Evolutionary conservation across 1,140 invertebrate genomes (phyloP).

Genomic region (Lutraria rhynchaena): DNA sequence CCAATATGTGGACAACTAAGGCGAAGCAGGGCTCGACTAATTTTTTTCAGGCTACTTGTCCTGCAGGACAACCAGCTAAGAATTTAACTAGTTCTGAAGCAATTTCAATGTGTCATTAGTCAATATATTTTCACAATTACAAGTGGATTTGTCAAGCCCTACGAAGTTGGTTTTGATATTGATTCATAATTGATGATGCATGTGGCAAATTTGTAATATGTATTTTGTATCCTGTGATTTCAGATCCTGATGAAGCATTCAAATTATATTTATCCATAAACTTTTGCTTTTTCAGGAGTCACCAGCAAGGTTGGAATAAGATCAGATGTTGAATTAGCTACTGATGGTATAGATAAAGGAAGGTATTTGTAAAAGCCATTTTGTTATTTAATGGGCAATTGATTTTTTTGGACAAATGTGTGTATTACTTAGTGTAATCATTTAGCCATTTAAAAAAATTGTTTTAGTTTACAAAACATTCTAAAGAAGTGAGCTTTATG

Average conservation of each 20-base stretch:
- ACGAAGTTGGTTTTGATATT: no score
- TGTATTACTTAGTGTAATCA: not conserved
- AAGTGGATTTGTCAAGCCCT: no score
- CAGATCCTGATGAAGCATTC: not conserved
- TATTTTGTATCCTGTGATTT: not conserved
- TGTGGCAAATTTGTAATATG: not conserved
- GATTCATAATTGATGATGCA: not conserved
- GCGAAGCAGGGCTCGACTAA: no score
- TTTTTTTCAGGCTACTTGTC: no score
- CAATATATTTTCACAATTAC: no score
- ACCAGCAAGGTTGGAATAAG: constrained; percentile 29
- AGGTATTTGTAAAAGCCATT: constrained; percentile 13
- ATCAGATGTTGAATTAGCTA: not conserved
- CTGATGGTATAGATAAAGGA: constrained; percentile 16
- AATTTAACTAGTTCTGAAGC: no score
- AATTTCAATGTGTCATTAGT: no score
- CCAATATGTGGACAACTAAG: no score
- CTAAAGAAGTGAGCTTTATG: not conserved
- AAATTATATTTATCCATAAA: not conserved
- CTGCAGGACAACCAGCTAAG: no score
- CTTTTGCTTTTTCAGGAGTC: constrained; percentile 23
- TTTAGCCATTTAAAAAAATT: not conserved
- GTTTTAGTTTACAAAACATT: not conserved
- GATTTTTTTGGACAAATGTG: not conserved
- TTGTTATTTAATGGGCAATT: not conserved